Conservation (phyloP, 2,113 vertebrate genomes). For the Dromiciops gliroides region DNA sequence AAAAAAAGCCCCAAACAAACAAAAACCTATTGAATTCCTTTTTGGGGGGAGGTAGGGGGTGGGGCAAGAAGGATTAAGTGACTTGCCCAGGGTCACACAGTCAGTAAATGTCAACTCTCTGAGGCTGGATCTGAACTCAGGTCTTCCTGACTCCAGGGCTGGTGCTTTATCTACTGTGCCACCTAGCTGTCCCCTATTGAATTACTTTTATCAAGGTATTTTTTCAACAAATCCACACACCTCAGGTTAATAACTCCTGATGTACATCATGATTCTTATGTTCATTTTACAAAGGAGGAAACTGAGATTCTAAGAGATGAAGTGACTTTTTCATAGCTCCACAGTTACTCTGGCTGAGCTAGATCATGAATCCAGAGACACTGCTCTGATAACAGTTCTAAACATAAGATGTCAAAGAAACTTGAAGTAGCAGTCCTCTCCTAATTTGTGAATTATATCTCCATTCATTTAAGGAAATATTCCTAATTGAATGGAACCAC, state of each 20-base stretch:
- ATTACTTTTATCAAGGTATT: neutral
- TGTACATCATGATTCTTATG: neutral
- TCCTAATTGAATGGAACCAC: neutral
- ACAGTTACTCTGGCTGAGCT: neutral
- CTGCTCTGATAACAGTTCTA: neutral
- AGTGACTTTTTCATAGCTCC: neutral
- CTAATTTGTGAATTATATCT: neutral
- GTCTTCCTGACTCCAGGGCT: too few relatives aligned
- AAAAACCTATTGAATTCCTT: too few relatives aligned
- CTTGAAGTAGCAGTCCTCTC: neutral
- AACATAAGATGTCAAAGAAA: neutral
- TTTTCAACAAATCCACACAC: neutral
- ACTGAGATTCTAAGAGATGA: neutral
- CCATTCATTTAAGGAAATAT: conserved; percentile 9
- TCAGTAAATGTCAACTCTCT: too few relatives aligned
- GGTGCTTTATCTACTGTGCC: too few relatives aligned
- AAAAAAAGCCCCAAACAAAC: too few relatives aligned
- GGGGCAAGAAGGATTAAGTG: too few relatives aligned
- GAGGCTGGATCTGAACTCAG: too few relatives aligned
- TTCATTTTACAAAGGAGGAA: neutral
- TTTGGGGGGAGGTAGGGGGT: too few relatives aligned
- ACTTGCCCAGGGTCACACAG: too few relatives aligned
- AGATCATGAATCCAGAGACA: neutral
- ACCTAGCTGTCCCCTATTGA: too few relatives aligned
- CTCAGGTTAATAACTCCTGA: neutral